A percentile compares a stretch with the other conserved stretches of the same genome.
Evolutionary conservation across 1,140 invertebrate genomes (phyloP).

Genomic region (Aphelinus atriplicis): DNA sequence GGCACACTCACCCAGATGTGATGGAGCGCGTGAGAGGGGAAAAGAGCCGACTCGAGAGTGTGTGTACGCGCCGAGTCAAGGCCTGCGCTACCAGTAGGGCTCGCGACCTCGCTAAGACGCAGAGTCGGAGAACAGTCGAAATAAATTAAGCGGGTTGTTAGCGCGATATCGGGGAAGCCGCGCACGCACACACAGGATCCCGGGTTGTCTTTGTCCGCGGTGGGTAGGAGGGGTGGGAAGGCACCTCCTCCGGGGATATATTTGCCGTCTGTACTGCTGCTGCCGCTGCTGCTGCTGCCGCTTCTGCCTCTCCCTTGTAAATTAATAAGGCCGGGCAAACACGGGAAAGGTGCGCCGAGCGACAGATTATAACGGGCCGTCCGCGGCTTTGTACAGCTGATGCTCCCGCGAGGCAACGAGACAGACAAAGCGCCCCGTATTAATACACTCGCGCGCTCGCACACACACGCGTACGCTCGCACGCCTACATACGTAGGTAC

Average conservation of each 20-base stretch:
- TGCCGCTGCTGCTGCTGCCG: neutral
- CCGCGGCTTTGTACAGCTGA: conserved; percentile 30
- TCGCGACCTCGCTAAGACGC: conserved; percentile 39
- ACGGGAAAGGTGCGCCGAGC: conserved; percentile 40
- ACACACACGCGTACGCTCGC: too few relatives aligned
- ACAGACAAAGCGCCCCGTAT: too few relatives aligned
- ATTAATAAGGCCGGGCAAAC: conserved; percentile 53
- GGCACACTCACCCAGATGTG: too few relatives aligned
- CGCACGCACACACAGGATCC: too few relatives aligned
- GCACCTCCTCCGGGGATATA: neutral
- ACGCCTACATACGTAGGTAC: too few relatives aligned
- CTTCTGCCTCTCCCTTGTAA: conserved; percentile 41
- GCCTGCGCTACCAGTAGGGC: conserved; percentile 4
- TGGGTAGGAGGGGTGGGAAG: neutral
- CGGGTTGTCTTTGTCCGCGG: conserved; percentile 22
- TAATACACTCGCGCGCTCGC: too few relatives aligned
- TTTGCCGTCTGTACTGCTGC: neutral
- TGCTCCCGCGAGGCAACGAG: neutral
- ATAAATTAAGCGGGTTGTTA: conserved; percentile 55
- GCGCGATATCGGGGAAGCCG: conserved; percentile 24
- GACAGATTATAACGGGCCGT: conserved; percentile 32
- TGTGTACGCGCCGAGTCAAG: neutral
- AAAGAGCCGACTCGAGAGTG: conserved; percentile 8
- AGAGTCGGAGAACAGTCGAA: conserved; percentile 45
- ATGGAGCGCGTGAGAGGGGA: neutral